Conservation (phyloP, 2,888 invertebrate species). For the Cantharis rustica region DNA sequence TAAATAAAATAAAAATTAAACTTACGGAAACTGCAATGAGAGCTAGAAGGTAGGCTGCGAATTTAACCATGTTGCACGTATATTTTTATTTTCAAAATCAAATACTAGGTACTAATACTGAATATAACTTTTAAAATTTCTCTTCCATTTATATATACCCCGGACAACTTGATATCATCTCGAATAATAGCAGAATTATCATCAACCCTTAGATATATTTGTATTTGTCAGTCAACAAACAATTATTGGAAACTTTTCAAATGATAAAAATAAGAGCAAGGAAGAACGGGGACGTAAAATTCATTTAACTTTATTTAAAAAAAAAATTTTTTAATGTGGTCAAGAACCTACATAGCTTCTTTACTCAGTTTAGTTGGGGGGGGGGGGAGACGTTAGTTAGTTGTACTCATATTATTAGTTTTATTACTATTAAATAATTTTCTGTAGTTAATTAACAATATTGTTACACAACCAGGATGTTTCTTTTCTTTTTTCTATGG, state of each 20-base stretch:
- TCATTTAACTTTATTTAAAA: too few relatives aligned
- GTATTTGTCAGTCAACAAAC: neutral
- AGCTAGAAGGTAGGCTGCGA: neutral
- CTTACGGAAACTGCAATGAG: neutral
- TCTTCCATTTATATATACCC: neutral
- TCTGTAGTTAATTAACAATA: too few relatives aligned
- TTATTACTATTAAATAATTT: too few relatives aligned
- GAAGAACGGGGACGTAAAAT: too few relatives aligned
- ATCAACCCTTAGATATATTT: neutral
- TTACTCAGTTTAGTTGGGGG: too few relatives aligned
- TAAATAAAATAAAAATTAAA: neutral
- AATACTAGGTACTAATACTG: too few relatives aligned
- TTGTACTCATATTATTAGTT: too few relatives aligned
- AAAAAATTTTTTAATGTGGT: too few relatives aligned
- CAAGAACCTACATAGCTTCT: too few relatives aligned
- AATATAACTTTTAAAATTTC: neutral
- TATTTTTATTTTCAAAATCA: neutral
- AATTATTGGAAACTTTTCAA: neutral
- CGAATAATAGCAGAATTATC: neutral
- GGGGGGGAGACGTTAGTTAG: too few relatives aligned
- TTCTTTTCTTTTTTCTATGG: too few relatives aligned
- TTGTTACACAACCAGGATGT: too few relatives aligned
- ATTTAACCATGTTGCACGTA: neutral
- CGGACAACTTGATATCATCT: neutral
- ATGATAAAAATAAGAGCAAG: neutral